Percentiles rank a stretch among this genome's conserved stretches.
phyloP scores from a whole-genome alignment of 1,140 invertebrate species.

The Platyura marginata region DNA sequence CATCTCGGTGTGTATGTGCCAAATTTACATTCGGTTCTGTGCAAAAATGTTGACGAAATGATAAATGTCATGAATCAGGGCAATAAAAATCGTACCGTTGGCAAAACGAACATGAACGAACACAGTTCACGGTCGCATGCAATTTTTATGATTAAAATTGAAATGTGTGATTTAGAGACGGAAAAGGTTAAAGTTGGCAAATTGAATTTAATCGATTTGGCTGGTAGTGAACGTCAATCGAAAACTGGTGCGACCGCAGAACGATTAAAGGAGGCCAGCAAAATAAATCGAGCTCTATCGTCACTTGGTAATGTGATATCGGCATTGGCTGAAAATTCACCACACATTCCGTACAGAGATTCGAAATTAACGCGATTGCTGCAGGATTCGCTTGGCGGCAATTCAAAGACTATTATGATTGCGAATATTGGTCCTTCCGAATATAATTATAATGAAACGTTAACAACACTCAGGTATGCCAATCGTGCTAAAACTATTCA shows the following conservation, averaged over 20 bases:
- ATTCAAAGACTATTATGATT: constrained; percentile 94
- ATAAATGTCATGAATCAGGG: constrained; percentile 75
- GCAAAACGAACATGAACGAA: constrained; percentile 98
- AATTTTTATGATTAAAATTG: constrained; percentile 95
- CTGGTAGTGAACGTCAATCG: constrained; percentile 74
- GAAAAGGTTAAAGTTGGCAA: constrained; percentile 50
- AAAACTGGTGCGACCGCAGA: constrained; percentile 82
- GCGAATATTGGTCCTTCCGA: constrained; percentile 91
- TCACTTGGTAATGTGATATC: constrained; percentile 89
- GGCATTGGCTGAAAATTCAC: constrained; percentile 73
- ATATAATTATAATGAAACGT: constrained; percentile 90
- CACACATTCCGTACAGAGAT: constrained; percentile 83
- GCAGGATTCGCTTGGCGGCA: constrained; percentile 88
- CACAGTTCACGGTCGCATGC: constrained; percentile 96
- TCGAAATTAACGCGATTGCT: constrained; percentile 83
- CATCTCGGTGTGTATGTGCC: constrained; percentile 85
- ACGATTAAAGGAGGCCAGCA: constrained; percentile 83
- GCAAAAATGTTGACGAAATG: constrained; percentile 82
- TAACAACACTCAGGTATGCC: constrained; percentile 82
- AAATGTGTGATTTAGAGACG: constrained; percentile 69
- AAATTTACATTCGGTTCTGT: constrained; percentile 75
- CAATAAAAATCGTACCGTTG: constrained; percentile 75
- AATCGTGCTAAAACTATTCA: constrained; percentile 87
- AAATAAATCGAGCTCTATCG: constrained; percentile 88
- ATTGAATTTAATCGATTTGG: constrained; percentile 55